Evolutionary conservation across 2,888 invertebrate species (phyloP), one percentile per base, ranked within the genome.

Genomic region (Cyaniris semiargus): DNA sequence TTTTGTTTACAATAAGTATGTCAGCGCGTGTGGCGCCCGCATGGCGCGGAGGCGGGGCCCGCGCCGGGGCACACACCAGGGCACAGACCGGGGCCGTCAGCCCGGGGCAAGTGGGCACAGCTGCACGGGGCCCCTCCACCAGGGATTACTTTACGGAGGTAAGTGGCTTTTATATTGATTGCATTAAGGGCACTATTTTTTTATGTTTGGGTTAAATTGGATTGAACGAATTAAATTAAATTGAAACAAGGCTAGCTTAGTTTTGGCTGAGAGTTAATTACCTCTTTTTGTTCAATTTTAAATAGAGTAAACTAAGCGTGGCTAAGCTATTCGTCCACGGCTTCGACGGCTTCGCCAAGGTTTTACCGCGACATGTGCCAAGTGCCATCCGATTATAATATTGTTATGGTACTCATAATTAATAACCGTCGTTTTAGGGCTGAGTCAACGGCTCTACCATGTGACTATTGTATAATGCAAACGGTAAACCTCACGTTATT

Each of bases 21-120:
- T n/a, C 58, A 58, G 58, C 58, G 58, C 21, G 58, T 58, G 58
- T 58, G 58, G 58, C 58, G 58, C 58, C 58, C 58, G 58, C 58
- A 58, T 58, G 58, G 21, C 58, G 58, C 58, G 21, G n/a, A 58
- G 58, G 58, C 58, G 58, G 58, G 58, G 58, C n/a, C 7, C 58
- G 8, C n/a, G n/a, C 53, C 48, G 48, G 48, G n/a, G 15, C 53
- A 0, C 18, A 18, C 21, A 8, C 56, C 0, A 6, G 56, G 56
- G 56, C n/a, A 18, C 56, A 58, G 56, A 0, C 48, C 13, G 18
- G 18, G 48, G 48, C 48, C n/a, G 8, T 2, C 21, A 58, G 18
- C 53, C 58, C 21, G 53, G 18, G 53, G 18, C 58, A 58, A n/a
- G 58, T 21, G 58, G n/a, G 58, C 21, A 21, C 58, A 21, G 21